Percentiles rank a stretch among this genome's conserved stretches.
Conservation (phyloP, 2,888 invertebrate genomes). For the Sinodicranocentrus sp. region DNA sequence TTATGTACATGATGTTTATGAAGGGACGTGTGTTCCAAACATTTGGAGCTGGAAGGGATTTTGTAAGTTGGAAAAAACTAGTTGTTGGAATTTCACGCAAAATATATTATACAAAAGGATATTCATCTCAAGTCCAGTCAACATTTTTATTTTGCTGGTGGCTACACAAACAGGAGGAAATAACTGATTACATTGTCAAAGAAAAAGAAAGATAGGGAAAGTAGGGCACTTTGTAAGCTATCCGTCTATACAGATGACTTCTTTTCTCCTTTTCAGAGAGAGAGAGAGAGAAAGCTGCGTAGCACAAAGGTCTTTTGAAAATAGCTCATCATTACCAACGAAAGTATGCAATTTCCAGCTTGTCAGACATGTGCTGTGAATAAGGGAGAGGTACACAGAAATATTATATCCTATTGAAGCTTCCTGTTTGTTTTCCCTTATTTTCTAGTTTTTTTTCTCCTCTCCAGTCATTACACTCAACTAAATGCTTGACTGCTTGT, state of each 20-base stretch:
- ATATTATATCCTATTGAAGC: not conserved
- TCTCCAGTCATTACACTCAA: not conserved
- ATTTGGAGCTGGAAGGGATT: too few relatives aligned
- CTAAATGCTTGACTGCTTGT: not conserved
- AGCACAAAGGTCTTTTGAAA: not conserved
- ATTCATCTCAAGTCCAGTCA: too few relatives aligned
- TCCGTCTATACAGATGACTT: slow-evolving; percentile 1
- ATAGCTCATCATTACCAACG: not conserved
- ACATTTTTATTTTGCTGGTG: too few relatives aligned
- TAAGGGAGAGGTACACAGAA: not conserved
- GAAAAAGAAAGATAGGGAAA: not conserved
- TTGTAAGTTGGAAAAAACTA: too few relatives aligned
- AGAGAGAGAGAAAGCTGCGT: too few relatives aligned
- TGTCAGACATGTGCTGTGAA: not conserved
- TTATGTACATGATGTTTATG: not conserved
- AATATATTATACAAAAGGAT: too few relatives aligned
- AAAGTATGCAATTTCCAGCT: not conserved
- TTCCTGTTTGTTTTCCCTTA: slow-evolving; percentile 11
- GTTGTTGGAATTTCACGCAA: too few relatives aligned
- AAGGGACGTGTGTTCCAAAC: too few relatives aligned
- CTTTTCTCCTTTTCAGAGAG: slow-evolving; percentile 8
- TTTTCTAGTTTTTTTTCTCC: not conserved
- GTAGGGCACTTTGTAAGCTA: slow-evolving; percentile 8
- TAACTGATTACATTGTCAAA: slow-evolving; percentile 12
- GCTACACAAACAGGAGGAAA: not conserved